phyloP scores from a whole-genome alignment of 1,140 invertebrate species.

The Colletes gigas region DNA sequence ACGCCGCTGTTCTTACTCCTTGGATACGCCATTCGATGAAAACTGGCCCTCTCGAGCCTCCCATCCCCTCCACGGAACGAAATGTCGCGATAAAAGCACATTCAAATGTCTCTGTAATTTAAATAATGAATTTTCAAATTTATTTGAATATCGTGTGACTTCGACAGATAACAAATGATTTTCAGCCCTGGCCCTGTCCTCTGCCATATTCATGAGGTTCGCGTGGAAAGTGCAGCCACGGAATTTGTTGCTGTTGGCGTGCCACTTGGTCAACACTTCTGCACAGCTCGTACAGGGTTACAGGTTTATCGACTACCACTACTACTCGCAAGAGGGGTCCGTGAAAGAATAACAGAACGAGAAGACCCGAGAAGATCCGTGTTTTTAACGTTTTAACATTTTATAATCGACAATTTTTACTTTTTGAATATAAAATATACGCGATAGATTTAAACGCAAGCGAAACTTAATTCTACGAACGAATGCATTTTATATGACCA shows the following conservation, averaged over 20 bases:
- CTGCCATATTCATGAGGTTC: constrained; percentile 96
- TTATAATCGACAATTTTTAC: not conserved
- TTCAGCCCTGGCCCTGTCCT: constrained; percentile 94
- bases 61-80: not conserved
- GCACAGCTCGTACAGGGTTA: constrained; percentile 92
- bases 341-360: not conserved
- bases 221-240: constrained; percentile 95
- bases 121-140: too few relatives aligned
- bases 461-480: too few relatives aligned
- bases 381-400: not conserved
- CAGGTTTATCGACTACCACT: constrained; percentile 87
- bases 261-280: constrained; percentile 94
- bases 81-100: not conserved
- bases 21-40: not conserved
- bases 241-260: constrained; percentile 96
- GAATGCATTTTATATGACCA: too few relatives aligned
- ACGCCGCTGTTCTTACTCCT: constrained; percentile 3
- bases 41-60: too few relatives aligned
- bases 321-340: constrained; percentile 2
- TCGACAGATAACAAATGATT: constrained; percentile 50
- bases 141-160: too few relatives aligned
- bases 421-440: not conserved
- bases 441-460: too few relatives aligned
- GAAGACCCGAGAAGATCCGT: not conserved
- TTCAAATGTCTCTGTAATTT: too few relatives aligned